Percentiles rank a stretch among this genome's conserved stretches.
These are phyloP conservation scores for Pteronotus mesoamericanus DNA, from an alignment of 2,797 vertebrate species.

Conservation along the genomic window DNA sequence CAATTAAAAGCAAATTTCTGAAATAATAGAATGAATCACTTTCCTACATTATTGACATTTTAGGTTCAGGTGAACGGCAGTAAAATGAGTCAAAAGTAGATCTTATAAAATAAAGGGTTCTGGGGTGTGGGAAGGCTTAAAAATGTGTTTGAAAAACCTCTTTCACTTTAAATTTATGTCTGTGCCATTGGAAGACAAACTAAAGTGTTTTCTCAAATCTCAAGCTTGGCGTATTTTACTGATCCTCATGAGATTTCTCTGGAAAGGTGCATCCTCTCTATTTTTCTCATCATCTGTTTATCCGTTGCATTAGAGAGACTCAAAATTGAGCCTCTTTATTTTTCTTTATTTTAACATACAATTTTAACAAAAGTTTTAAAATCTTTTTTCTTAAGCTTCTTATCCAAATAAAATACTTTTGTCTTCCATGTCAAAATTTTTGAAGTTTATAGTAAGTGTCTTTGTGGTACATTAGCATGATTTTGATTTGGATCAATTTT, in stretches of 20 bases:
- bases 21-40: not conserved
- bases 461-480: not conserved
- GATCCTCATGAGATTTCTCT: not conserved
- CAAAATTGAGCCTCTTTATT: not conserved
- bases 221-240: not conserved
- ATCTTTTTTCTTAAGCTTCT: slow-evolving; percentile 30
- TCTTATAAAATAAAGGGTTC: not conserved
- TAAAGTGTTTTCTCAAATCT: not conserved
- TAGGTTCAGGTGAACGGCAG: not conserved
- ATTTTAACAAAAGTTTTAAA: not conserved
- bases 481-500: slow-evolving; percentile 50
- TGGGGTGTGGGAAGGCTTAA: not conserved
- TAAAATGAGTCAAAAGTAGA: not conserved
- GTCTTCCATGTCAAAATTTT: not conserved
- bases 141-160: not conserved
- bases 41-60: not conserved
- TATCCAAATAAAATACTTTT: not conserved
- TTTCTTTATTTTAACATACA: not conserved
- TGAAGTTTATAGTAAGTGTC: not conserved
- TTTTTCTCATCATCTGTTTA: not conserved
- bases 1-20: slow-evolving; percentile 30
- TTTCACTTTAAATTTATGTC: not conserved
- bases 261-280: not conserved
- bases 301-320: not conserved
- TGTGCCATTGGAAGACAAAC: not conserved